Base-by-base conservation (phyloP, 1,140 invertebrate species). In the Himalopsyche phryganea region DNA sequence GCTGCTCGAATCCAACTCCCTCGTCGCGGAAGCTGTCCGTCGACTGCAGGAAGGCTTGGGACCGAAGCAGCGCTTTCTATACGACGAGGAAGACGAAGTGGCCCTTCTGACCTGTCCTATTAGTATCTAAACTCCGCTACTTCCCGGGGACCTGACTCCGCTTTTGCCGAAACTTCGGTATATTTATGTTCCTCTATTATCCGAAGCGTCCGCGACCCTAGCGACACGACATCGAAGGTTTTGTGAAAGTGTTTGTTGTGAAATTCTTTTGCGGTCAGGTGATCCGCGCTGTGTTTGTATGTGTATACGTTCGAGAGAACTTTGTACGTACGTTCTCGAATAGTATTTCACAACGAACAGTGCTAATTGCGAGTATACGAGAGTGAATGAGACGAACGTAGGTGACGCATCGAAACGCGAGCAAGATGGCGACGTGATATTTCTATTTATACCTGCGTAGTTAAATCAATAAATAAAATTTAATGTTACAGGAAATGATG, bases 1-100 rank as follows among this genome's bases (percentile, higher is more conserved):
- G 52, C 66, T 87, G 14, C 68, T 88, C 13, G 74, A 81, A 35
- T 80, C 85, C 55, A 85, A 85, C 38, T 82, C 81, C 54, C 74
- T 87, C n/a, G 86, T 88, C 33, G 86, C 85, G 64, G 85, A 87
- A 68, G 85, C 86, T 4, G 85, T 87, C 1, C 78, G 84, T 51
- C 77, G 85, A 65, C 69, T 88, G 10, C 82, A 84, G 64, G 61
- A 84, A 62, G 61, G 52, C 0, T 48, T 63, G 42, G 51, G 55
- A 19, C 60, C 60, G 20, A 55, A 61, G 41, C 54, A 55, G 55
- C 55, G 48, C 32, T 63, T 63, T 55, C 51, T 63, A 14, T 63
- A 63, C 55, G 55, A 56, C 51, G 61, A 59, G 41, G 61, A 63
- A 35, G 61, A 63, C 46, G 61, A 64, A 36, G 54, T 57, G 9